Evolutionary conservation across 2,888 invertebrate species (phyloP).

Genomic region (Gastracanthus pulcherrimus): DNA sequence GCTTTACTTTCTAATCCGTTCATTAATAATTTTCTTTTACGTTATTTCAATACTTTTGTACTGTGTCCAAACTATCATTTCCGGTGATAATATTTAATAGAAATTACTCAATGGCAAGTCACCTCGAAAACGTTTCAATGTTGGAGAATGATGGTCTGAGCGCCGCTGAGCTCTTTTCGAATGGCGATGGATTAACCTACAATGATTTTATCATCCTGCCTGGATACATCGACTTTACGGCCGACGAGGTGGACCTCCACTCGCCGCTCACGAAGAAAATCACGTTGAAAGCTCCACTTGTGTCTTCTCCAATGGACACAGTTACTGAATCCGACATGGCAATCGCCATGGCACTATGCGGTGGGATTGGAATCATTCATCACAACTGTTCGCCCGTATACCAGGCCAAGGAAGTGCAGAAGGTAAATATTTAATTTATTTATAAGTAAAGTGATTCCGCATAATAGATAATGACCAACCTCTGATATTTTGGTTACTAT

Average conservation of each 20-base stretch:
- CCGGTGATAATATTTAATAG: too few species aligned
- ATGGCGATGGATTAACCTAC: constrained; percentile 94
- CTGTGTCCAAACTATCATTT: too few species aligned
- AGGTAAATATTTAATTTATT: constrained; percentile 76
- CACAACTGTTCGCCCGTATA: constrained; percentile 96
- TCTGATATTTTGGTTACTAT: too few species aligned
- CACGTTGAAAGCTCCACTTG: constrained; percentile 92
- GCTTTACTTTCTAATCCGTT: too few species aligned
- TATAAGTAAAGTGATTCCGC: too few species aligned
- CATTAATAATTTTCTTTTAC: too few species aligned
- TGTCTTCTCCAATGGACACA: constrained; percentile 99
- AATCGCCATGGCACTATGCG: constrained; percentile 98
- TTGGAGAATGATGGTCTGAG: constrained; percentile 91
- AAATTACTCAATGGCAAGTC: too few species aligned
- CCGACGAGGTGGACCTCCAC: constrained; percentile 94
- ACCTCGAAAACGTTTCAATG: constrained; percentile 62
- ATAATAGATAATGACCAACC: too few species aligned
- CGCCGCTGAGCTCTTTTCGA: constrained; percentile 88
- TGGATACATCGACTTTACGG: constrained; percentile 96
- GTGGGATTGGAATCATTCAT: constrained; percentile 98
- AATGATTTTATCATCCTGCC: constrained; percentile 98
- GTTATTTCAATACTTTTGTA: too few species aligned
- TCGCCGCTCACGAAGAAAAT: constrained; percentile 94
- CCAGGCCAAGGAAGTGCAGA: constrained; percentile 96
- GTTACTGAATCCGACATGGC: constrained; percentile 99